Evolutionary conservation across 2,113 vertebrate genomes (phyloP).

Genomic region (Cryptotis parvus): DNA sequence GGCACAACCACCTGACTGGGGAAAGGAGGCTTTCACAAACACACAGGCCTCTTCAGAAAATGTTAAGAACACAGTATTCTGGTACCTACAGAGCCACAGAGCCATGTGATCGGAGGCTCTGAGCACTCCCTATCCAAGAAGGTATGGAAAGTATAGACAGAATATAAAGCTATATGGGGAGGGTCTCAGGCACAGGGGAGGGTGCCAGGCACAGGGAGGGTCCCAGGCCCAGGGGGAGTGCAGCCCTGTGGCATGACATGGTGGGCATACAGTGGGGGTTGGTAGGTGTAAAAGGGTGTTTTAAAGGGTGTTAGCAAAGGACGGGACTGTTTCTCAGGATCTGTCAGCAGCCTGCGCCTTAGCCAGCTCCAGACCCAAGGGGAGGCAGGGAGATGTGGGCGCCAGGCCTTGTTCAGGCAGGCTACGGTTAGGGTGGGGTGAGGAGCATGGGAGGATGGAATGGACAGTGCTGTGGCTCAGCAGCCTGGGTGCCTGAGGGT

Average conservation of each 20-base stretch:
- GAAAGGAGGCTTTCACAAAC: background rate
- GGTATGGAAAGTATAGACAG: background rate
- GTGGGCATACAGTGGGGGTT: no score
- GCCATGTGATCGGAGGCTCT: background rate
- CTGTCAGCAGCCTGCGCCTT: background rate
- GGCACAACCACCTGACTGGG: background rate
- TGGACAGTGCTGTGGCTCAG: constrained; percentile 54
- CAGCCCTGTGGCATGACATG: no score
- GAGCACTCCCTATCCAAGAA: background rate
- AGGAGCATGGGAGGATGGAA: background rate
- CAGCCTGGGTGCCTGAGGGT: constrained; percentile 29
- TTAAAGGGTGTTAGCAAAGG: no score
- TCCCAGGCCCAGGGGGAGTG: no score
- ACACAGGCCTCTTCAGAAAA: background rate
- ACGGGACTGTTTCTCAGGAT: background rate
- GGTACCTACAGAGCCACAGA: background rate
- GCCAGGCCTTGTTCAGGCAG: constrained; percentile 1
- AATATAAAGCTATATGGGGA: no score
- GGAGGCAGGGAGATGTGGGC: background rate
- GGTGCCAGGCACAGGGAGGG: no score
- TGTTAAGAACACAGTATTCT: background rate
- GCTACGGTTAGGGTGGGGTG: constrained; percentile 69
- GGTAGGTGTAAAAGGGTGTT: no score
- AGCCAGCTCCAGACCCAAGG: background rate
- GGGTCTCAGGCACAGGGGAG: no score